A percentile compares a stretch with the other conserved stretches of the same genome.
Conservation (phyloP, 2,888 invertebrate genomes). For the Capitulum mitella region DNA sequence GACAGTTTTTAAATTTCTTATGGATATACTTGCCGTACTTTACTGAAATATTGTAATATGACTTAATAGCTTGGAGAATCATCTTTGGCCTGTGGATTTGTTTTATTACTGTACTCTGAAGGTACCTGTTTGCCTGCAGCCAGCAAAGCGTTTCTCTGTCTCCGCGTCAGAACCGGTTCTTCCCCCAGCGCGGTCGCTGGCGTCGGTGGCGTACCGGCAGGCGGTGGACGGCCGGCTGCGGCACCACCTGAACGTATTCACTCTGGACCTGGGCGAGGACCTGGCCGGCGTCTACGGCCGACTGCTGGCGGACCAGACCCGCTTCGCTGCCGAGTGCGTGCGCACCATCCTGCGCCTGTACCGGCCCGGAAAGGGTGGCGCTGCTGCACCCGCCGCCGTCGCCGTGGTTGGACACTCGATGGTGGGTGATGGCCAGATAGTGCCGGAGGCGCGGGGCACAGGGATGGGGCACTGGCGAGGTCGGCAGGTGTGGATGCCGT, state of each 20-base stretch:
- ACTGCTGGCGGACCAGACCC: conserved; percentile 51
- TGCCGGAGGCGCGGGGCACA: too few species aligned
- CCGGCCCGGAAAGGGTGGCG: conserved; percentile 42
- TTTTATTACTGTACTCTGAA: too few species aligned
- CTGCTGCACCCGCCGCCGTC: conserved; percentile 52
- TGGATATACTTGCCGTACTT: too few species aligned
- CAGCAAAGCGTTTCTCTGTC: too few species aligned
- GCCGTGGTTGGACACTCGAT: conserved; percentile 92
- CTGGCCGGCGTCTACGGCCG: conserved; percentile 80
- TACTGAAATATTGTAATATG: too few species aligned
- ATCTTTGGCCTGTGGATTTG: too few species aligned
- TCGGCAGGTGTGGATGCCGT: too few species aligned
- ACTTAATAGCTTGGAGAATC: too few species aligned
- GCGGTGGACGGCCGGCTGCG: conserved; percentile 58
- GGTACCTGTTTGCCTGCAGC: too few species aligned
- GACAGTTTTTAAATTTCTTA: too few species aligned
- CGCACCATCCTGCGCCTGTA: conserved; percentile 60
- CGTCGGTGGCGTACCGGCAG: conserved; percentile 83
- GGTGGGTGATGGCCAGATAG: conserved; percentile 55
- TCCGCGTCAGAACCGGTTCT: too few species aligned
- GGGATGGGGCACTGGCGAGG: too few species aligned
- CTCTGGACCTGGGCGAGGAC: conserved; percentile 84
- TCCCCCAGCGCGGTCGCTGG: conserved; percentile 81
- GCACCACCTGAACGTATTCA: conserved; percentile 85
- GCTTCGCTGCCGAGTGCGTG: conserved; percentile 43